Base-by-base conservation (phyloP, 2,113 vertebrate species). In the Morphnarchus princeps region DNA sequence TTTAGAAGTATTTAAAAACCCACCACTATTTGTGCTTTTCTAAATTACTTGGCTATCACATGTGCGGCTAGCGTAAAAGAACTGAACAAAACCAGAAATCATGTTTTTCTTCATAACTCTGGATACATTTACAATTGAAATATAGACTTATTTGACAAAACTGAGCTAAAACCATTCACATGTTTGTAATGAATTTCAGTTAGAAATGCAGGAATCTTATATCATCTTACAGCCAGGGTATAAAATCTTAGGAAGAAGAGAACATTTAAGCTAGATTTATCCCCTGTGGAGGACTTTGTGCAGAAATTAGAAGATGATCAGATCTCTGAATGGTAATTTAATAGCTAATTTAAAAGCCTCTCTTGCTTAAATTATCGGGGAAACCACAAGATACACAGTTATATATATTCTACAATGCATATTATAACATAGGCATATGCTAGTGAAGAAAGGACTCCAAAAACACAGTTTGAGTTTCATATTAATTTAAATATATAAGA, bases 281-380 rank as follows among this genome's bases (percentile, higher is more conserved):
- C 82, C 96, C 90, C 89, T 83, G 83, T 91, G 71, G 92, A 97
- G 88, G 70, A 67, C 36, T 95, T 93, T 82, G 49, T 61, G 80
- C 13, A 0, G 94, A 96, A 97, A 96, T 96, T 89, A 95, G 91
- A 93, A 89, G 87, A 96, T 89, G 94, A 96, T 97, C 94, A 95
- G 79, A 95, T 92, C 66, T 96, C 89, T 92, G 91, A 95, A 95
- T 96, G 73, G 93, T 96, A 97, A 96, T 95, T 97, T 95, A 97
- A 97, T 94, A 93, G 92, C 95, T 95, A 96, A 97, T 96, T 95
- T 92, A 84, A 95, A 97, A 91, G 71, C 58, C 26, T 95, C 47
- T 87, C 81, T 92, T 71, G 10, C 66, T 95, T 88, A 95, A 96
- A 96, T 94, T 90, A 93, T 70, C 92, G 82, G 61, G 61, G 89